Evolutionary conservation across 2,797 vertebrate genomes (phyloP), one percentile per base, ranked within the genome.

Genomic region (Ciconia nigra): DNA sequence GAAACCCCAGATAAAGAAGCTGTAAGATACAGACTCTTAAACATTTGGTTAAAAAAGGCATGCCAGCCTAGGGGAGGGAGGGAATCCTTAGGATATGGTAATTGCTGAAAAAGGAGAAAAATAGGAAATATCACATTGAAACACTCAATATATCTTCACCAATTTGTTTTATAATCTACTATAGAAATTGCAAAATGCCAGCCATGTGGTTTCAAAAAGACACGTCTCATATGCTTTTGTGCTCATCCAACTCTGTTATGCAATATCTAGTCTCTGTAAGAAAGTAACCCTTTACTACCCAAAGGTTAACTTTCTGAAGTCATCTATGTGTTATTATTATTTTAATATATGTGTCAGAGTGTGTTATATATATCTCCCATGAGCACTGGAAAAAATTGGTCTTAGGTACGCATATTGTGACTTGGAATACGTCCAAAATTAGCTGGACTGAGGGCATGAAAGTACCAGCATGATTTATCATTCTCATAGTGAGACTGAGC

Each of bases 61-160:
- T 58, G 29, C 6, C 17, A 63, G 4, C 8, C 13, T 58, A 37
- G 4, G 2, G 5, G 22, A 70, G 1, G 2, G 5, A 22, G 44
- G 5, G 35, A 80, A 47, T 79, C 7, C 15, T 77, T 21, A 55
- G 10, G 14, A 21, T 83, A 59, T 9, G 2, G 26, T 80, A 29
- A 33, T 33, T 76, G 20, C 3, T 73, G 37, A 35, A 83, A 93
- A 94, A 65, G 4, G 15, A 33, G 28, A 54, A 80, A 62, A 84
- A 10, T 13, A 63, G 18, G n/a, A 88, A 93, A 37, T 15, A 51
- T 4, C 16, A 71, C 9, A 61, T 4, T 42, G n/a, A 65, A 90
- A 37, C 9, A 58, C 22, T 69, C 4, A 1, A 25, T 59, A 14
- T 2, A 49, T 47, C 44, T 58, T 81, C 29, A 65, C 9, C 24